Percentiles rank a stretch among this genome's conserved stretches.
These are phyloP conservation scores for Glyptemys insculpta DNA, from an alignment of 2,797 vertebrate genomes.

Conservation along the genomic window DNA sequence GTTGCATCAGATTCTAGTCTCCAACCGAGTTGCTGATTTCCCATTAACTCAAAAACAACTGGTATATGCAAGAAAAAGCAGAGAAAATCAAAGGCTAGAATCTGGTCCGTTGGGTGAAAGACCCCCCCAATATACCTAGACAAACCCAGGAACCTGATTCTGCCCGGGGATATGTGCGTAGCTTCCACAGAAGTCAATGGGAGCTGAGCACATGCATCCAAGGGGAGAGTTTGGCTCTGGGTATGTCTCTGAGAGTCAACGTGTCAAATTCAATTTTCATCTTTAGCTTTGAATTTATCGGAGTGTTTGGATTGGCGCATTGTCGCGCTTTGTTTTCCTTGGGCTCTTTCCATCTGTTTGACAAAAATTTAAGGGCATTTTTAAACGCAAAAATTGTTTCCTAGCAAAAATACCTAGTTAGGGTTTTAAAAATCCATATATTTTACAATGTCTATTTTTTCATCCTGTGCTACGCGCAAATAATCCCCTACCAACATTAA, in stretches of 20 bases:
- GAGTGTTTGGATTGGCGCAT: not conserved
- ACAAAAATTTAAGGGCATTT: not conserved
- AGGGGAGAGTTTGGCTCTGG: not conserved
- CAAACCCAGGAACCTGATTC: not conserved
- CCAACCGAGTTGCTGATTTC: not conserved
- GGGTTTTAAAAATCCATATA: not conserved
- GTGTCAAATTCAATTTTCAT: not conserved
- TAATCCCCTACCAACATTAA: not conserved
- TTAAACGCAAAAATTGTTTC: not conserved
- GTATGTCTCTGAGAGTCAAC: not conserved
- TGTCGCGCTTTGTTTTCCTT: rapidly evolving
- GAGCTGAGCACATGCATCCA: not conserved
- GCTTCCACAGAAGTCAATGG: not conserved
- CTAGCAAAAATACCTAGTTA: rapidly evolving
- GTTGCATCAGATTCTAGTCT: not conserved
- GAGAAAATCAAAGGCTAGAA: not conserved
- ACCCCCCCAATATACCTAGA: not conserved
- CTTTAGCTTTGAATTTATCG: not conserved
- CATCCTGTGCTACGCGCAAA: rapidly evolving
- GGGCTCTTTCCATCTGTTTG: not conserved
- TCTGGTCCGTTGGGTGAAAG: not conserved
- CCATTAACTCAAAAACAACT: not conserved
- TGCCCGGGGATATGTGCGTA: not conserved
- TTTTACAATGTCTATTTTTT: not conserved
- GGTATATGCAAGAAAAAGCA: not conserved